Percentiles rank a stretch among this genome's conserved stretches.
These are phyloP conservation scores for Leptobrachium leishanense DNA, from an alignment of 2,113 vertebrate genomes.

Conservation along the genomic window DNA sequence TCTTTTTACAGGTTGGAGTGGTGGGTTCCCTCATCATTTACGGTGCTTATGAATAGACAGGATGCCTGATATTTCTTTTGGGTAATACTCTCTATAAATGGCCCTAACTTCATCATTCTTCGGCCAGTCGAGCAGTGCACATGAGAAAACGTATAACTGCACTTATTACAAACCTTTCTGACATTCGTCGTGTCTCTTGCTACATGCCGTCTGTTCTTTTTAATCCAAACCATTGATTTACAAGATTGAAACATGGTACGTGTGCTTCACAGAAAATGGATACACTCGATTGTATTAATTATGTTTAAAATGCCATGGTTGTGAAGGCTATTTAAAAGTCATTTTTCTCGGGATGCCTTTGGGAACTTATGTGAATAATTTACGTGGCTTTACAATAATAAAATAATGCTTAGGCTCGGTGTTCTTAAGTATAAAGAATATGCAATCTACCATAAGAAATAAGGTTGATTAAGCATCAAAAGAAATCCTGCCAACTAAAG, in stretches of 20 bases:
- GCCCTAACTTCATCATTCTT: slow-evolving; percentile 24
- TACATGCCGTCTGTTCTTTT: slow-evolving; percentile 47
- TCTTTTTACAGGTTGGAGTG: too few relatives aligned
- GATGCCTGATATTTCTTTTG: not conserved
- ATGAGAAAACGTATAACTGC: slow-evolving; percentile 41
- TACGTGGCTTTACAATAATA: slow-evolving; percentile 25
- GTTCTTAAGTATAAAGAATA: slow-evolving; percentile 15
- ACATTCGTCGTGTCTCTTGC: slow-evolving; percentile 49
- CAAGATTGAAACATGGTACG: slow-evolving; percentile 46
- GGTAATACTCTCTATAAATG: slow-evolving; percentile 17
- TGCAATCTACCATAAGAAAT: not conserved
- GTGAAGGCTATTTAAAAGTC: slow-evolving; percentile 17
- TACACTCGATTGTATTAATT: slow-evolving; percentile 46
- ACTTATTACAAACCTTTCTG: slow-evolving; percentile 43
- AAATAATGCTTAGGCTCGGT: not conserved
- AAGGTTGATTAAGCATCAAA: too few relatives aligned
- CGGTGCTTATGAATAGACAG: not conserved
- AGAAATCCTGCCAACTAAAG: too few relatives aligned
- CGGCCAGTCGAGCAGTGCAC: slow-evolving; percentile 37
- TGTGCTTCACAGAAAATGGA: slow-evolving; percentile 35
- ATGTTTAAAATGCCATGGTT: slow-evolving; percentile 36
- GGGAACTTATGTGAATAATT: slow-evolving; percentile 13
- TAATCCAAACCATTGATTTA: slow-evolving; percentile 50
- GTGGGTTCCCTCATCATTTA: too few relatives aligned
- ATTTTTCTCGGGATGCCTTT: slow-evolving; percentile 23